These are phyloP conservation scores for Vireo griseus DNA, from an alignment of 2,797 vertebrate species.

Conservation along the genomic window DNA sequence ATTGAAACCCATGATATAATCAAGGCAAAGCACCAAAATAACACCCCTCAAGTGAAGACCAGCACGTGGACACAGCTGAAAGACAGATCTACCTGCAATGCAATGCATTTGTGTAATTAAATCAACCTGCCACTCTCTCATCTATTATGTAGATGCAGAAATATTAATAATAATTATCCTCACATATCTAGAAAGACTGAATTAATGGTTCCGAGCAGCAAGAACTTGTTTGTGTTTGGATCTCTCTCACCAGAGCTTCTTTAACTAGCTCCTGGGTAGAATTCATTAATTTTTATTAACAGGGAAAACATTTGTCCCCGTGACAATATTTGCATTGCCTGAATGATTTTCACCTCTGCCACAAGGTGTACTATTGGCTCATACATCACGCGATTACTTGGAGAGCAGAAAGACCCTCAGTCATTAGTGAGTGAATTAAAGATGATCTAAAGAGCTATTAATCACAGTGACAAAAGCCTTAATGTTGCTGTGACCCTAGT, in stretches of 20 bases:
- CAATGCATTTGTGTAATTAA: conserved; percentile 48
- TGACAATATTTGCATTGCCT: conserved; percentile 95
- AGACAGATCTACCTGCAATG: conserved; percentile 34
- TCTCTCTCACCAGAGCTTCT: conserved; percentile 70
- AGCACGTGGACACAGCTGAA: not conserved
- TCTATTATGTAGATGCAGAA: conserved; percentile 56
- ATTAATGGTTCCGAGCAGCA: conserved; percentile 58
- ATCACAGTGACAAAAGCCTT: conserved; percentile 99
- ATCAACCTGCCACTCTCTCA: conserved; percentile 48
- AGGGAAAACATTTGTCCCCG: conserved; percentile 91
- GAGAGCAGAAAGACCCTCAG: conserved; percentile 93
- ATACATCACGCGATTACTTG: conserved; percentile 99
- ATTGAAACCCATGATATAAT: not conserved
- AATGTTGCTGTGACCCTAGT: conserved; percentile 98
- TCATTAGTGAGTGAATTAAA: conserved; percentile 99
- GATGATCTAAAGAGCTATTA: conserved; percentile 99
- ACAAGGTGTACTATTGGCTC: conserved; percentile 94
- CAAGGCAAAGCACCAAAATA: conserved; percentile 1
- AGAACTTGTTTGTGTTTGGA: conserved; percentile 70
- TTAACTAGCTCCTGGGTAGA: conserved; percentile 81
- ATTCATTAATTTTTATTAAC: conserved; percentile 98
- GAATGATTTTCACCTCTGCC: conserved; percentile 99
- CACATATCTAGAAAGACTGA: conserved; percentile 50
- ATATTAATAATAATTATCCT: conserved; percentile 44
- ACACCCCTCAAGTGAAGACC: not conserved